phyloP scores from a whole-genome alignment of 2,888 invertebrate species.

The Argyresthia albistria region DNA sequence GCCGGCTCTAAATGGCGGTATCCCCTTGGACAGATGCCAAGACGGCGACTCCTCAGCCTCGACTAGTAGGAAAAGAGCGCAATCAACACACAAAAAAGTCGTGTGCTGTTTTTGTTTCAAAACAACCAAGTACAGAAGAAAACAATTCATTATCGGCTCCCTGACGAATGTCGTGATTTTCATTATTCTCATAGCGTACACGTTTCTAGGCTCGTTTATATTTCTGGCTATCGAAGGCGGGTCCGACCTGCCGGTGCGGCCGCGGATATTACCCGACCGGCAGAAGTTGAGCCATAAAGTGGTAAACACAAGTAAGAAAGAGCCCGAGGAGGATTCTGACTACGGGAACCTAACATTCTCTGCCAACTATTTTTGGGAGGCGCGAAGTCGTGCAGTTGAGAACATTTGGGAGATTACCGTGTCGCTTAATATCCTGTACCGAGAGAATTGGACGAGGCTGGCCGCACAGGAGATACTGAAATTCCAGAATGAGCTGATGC shows the following conservation, averaged over 20 bases:
- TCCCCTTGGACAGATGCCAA: slow-evolving; percentile 69
- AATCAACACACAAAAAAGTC: slow-evolving; percentile 64
- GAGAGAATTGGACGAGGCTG: slow-evolving; percentile 90
- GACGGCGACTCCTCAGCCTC: slow-evolving; percentile 64
- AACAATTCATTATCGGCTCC: slow-evolving; percentile 80
- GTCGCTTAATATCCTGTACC: slow-evolving; percentile 88
- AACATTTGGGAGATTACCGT: slow-evolving; percentile 94
- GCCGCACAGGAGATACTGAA: slow-evolving; percentile 84
- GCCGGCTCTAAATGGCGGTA: slow-evolving; percentile 61
- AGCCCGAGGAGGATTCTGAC: slow-evolving; percentile 50
- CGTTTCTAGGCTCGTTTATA: slow-evolving; percentile 82
- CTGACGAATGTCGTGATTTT: slow-evolving; percentile 89
- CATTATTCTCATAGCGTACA: slow-evolving; percentile 85
- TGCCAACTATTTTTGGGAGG: slow-evolving; percentile 65
- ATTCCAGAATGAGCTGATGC: slow-evolving; percentile 88
- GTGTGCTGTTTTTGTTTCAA: slow-evolving; percentile 70
- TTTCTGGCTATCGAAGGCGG: slow-evolving; percentile 89
- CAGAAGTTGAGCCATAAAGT: slow-evolving; percentile 68
- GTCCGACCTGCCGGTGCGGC: slow-evolving; percentile 64
- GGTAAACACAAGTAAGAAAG: slow-evolving; percentile 44
- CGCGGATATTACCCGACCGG: slow-evolving; percentile 61
- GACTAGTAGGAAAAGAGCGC: slow-evolving; percentile 60
- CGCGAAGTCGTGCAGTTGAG: slow-evolving; percentile 78
- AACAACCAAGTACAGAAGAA: slow-evolving; percentile 66
- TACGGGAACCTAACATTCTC: slow-evolving; percentile 52